Evolutionary conservation across 2,888 invertebrate genomes (phyloP).

Genomic region (Diplazon laetatorius): DNA sequence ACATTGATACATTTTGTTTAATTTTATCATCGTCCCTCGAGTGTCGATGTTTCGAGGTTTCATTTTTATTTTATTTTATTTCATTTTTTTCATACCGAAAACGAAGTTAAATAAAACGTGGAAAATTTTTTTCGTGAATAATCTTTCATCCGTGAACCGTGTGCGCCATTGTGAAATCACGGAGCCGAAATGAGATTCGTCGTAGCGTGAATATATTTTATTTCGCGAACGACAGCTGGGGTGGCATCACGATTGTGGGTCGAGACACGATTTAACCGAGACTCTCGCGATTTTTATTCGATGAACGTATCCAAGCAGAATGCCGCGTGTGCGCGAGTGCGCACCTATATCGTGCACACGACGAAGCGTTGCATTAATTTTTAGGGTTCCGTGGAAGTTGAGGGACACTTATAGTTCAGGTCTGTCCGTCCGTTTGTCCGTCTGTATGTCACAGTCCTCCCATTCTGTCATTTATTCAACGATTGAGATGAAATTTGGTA

Average conservation of each 20-base stretch:
- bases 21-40: background rate
- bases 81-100: too few species aligned
- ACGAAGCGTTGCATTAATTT: conserved; percentile 42
- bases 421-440: too few species aligned
- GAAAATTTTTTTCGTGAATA: too few species aligned
- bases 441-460: too few species aligned
- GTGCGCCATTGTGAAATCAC: conserved; percentile 47
- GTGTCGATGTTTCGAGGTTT: too few species aligned
- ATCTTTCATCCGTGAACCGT: background rate
- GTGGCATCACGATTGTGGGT: too few species aligned
- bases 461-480: too few species aligned
- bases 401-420: too few species aligned
- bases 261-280: conserved; percentile 53
- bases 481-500: too few species aligned
- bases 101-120: too few species aligned
- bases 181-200: conserved; percentile 36
- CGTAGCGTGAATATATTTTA: conserved; percentile 58
- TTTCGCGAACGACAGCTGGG: conserved; percentile 25
- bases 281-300: conserved; percentile 44
- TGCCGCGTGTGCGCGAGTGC: conserved; percentile 22
- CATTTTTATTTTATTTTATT: too few species aligned
- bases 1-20: too few species aligned
- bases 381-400: background rate
- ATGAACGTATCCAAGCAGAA: conserved; percentile 56
- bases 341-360: conserved; percentile 35